Evolutionary conservation across 2,113 vertebrate species (phyloP).

Genomic region (Phrynosoma platyrhinos): DNA sequence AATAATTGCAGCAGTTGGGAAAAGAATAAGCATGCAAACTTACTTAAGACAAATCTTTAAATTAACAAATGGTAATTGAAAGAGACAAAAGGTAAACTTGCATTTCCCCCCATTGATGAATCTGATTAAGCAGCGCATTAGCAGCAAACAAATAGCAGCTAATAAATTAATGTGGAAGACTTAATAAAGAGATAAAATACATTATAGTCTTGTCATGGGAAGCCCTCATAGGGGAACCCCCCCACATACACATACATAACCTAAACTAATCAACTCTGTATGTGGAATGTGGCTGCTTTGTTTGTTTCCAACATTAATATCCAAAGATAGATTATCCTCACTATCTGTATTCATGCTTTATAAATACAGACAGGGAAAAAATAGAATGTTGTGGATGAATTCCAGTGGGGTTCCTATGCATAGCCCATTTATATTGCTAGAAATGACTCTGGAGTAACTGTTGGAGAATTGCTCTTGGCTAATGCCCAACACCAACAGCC

Average conservation of each 20-base stretch:
- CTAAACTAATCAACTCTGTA: slow-evolving; percentile 8
- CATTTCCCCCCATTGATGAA: slow-evolving; percentile 62
- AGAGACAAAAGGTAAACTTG: slow-evolving; percentile 68
- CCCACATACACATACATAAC: background rate
- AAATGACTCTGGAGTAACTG: background rate
- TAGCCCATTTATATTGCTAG: background rate
- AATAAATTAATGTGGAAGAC: slow-evolving; percentile 59
- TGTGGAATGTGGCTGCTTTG: background rate
- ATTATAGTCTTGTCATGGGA: slow-evolving; percentile 42
- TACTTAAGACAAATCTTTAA: slow-evolving; percentile 72
- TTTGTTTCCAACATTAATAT: slow-evolving; percentile 1
- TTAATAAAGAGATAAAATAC: slow-evolving; percentile 60
- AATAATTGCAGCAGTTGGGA: slow-evolving; percentile 84
- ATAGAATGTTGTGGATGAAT: background rate
- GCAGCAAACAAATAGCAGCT: slow-evolving; percentile 55
- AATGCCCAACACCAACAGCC: background rate
- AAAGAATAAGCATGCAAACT: slow-evolving; percentile 70
- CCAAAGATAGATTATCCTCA: background rate
- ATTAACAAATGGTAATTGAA: slow-evolving; percentile 76
- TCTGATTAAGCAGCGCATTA: slow-evolving; percentile 51
- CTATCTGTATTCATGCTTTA: background rate
- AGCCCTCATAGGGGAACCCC: slow-evolving; percentile 19
- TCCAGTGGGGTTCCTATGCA: background rate
- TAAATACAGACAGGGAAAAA: background rate
- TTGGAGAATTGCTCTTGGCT: background rate